Percentiles rank a stretch among this genome's conserved stretches.
These are phyloP conservation scores for Pseudorhombus dupliciocellatus DNA, from an alignment of 2,113 vertebrate genomes.

Conservation along the genomic window DNA sequence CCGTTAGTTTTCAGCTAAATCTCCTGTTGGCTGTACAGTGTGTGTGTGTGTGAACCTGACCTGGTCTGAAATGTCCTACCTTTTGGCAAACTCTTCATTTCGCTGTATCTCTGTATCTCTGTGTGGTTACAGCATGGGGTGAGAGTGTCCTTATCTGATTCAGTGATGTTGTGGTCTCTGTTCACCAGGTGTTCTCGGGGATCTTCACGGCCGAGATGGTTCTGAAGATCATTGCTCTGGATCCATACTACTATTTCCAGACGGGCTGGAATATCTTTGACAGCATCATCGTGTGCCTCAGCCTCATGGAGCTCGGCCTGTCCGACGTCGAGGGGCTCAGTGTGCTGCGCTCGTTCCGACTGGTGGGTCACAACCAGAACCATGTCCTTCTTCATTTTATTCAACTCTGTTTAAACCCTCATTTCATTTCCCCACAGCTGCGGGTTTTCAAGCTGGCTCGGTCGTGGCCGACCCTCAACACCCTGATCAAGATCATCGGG, in stretches of 20 bases:
- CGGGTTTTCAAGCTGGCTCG: conserved; percentile 97
- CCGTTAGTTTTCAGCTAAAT: not conserved
- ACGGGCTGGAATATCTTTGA: conserved; percentile 99
- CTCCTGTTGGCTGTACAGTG: conserved; percentile 29
- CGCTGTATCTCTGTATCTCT: conserved; percentile 17
- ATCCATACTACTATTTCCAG: conserved; percentile 98
- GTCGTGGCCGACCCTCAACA: conserved; percentile 97
- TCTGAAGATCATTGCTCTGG: conserved; percentile 96
- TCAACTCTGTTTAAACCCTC: too few species aligned
- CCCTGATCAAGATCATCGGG: conserved; percentile 97
- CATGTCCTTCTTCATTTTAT: too few species aligned
- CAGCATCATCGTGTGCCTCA: conserved; percentile 96
- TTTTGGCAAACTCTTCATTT: conserved; percentile 41
- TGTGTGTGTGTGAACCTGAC: conserved; percentile 36
- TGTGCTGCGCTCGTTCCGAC: conserved; percentile 94
- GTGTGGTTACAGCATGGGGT: not conserved
- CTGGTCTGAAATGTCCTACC: conserved; percentile 48
- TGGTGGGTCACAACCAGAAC: conserved; percentile 73
- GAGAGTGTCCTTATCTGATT: conserved; percentile 29
- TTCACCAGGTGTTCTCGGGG: conserved; percentile 91
- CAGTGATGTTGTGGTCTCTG: conserved; percentile 3
- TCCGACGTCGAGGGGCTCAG: conserved; percentile 94
- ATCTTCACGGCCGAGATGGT: conserved; percentile 99
- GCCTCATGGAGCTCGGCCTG: conserved; percentile 96
- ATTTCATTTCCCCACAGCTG: conserved; percentile 76